phyloP scores from a whole-genome alignment of 2,797 vertebrate species.

The Echeneis naucrates region DNA sequence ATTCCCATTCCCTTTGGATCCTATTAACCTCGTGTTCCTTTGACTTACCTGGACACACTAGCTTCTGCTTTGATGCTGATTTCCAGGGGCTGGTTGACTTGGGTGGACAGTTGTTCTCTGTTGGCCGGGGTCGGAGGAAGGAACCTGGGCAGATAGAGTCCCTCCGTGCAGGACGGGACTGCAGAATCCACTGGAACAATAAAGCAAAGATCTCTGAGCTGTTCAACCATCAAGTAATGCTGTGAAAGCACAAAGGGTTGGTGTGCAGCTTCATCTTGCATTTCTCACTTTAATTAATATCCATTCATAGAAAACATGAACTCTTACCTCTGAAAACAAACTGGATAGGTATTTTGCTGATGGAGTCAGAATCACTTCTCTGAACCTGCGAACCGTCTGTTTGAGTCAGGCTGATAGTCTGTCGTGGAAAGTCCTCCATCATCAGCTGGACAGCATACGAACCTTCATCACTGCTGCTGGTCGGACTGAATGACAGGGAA shows the following conservation, averaged over 20 bases:
- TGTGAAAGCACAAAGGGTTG: too few species aligned
- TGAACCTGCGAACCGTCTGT: accelerated
- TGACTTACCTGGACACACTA: constrained; percentile 17
- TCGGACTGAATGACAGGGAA: constrained; percentile 32
- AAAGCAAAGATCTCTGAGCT: too few species aligned
- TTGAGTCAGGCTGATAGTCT: constrained; percentile 37
- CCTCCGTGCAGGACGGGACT: constrained; percentile 50
- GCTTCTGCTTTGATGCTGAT: constrained; percentile 43
- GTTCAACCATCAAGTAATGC: too few species aligned
- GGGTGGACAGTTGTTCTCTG: constrained; percentile 11
- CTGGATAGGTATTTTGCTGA: constrained; percentile 62
- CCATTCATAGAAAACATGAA: too few species aligned
- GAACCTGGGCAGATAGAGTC: constrained; percentile 57
- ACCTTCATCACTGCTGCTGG: background rate
- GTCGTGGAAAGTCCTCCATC: constrained; percentile 64
- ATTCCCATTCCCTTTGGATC: too few species aligned
- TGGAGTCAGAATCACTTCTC: background rate
- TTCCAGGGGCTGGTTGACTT: constrained; percentile 1
- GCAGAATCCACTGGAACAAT: constrained; percentile 22
- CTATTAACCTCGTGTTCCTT: background rate
- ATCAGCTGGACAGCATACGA: constrained; percentile 26
- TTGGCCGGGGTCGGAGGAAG: constrained; percentile 54
- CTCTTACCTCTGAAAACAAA: constrained; percentile 48
- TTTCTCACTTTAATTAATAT: too few species aligned
- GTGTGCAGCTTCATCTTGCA: too few species aligned